Evolutionary conservation across 2,888 invertebrate species (phyloP).

Genomic region (Trypoxylon attenuatum): DNA sequence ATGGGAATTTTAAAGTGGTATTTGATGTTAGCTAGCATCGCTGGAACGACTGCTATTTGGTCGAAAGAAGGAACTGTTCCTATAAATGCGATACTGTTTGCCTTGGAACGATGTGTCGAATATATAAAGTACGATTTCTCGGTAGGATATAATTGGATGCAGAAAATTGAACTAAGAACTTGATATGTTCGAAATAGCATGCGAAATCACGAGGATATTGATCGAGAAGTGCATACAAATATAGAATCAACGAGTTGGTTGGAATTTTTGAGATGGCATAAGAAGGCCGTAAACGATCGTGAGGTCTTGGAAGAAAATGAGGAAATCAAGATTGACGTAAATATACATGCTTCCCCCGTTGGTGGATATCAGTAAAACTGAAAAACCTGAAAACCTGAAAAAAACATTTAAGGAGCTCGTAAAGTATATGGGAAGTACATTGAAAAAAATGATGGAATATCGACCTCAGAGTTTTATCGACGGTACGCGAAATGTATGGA

Average conservation of each 20-base stretch:
- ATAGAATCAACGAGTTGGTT: constrained; percentile 28
- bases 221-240: constrained; percentile 15
- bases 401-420: constrained; percentile 26
- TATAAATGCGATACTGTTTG: constrained; percentile 38
- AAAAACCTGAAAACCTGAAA: too few relatives aligned
- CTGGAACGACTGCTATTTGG: constrained; percentile 33
- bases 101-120: constrained; percentile 44
- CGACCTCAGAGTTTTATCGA: constrained; percentile 44
- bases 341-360: not conserved
- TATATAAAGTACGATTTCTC: constrained; percentile 40
- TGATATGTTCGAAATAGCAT: constrained; percentile 27
- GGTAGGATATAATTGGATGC: not conserved
- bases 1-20: constrained; percentile 50
- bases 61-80: constrained; percentile 38
- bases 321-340: constrained; percentile 37
- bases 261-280: constrained; percentile 42
- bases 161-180: too few relatives aligned
- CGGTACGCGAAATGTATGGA: constrained; percentile 51
- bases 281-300: constrained; percentile 26
- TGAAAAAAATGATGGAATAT: constrained; percentile 28
- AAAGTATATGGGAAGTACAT: constrained; percentile 10
- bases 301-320: constrained; percentile 28
- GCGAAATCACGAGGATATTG: constrained; percentile 44
- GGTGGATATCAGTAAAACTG: too few relatives aligned
- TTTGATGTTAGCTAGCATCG: constrained; percentile 24